Percentiles rank a stretch among this genome's conserved stretches.
phyloP scores from a whole-genome alignment of 2,888 invertebrate genomes.

The Acanthopleura granulata region DNA sequence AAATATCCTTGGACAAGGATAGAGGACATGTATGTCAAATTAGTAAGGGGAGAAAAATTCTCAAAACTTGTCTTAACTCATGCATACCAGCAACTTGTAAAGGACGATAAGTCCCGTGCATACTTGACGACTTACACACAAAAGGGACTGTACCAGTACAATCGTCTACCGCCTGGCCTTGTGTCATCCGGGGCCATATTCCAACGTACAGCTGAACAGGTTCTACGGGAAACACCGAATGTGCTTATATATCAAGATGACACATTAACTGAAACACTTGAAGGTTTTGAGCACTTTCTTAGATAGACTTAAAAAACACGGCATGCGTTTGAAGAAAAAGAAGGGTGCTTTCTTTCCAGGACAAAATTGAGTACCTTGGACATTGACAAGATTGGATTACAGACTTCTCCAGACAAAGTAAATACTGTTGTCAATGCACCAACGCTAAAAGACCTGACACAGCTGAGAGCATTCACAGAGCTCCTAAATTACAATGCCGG shows the following conservation, averaged over 20 bases:
- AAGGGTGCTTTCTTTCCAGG: neutral
- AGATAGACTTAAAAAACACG: neutral
- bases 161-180: conserved; percentile 20
- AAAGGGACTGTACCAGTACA: conserved; percentile 25
- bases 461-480: neutral
- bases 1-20: conserved; percentile 28
- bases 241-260: neutral
- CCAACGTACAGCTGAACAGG: conserved; percentile 28
- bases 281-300: neutral
- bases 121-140: conserved; percentile 26
- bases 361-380: neutral
- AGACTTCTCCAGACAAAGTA: neutral
- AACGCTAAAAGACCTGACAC: neutral
- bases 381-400: neutral
- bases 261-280: neutral
- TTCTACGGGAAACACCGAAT: conserved; percentile 20
- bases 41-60: conserved; percentile 18
- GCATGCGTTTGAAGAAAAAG: neutral
- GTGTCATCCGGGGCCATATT: conserved; percentile 22
- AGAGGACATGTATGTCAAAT: conserved; percentile 26
- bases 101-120: conserved; percentile 30
- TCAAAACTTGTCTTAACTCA: conserved; percentile 36
- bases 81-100: conserved; percentile 34
- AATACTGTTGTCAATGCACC: conserved; percentile 12
- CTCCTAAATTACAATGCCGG: conserved; percentile 19